These are phyloP conservation scores for Lamellibrachia columna DNA, from an alignment of 2,888 invertebrate genomes.

Conservation along the genomic window DNA sequence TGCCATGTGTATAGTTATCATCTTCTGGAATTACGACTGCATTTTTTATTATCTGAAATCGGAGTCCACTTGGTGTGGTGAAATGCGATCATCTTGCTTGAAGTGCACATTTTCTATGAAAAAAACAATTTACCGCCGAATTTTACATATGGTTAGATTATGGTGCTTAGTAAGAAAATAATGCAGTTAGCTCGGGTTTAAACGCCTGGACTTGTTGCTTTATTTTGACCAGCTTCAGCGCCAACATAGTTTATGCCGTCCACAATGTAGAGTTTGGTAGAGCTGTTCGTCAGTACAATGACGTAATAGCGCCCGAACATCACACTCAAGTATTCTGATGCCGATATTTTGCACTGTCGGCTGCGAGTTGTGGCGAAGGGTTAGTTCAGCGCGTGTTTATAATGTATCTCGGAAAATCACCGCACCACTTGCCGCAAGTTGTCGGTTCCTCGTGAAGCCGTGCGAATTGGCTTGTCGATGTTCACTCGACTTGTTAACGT, in stretches of 20 bases:
- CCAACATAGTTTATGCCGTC: background rate
- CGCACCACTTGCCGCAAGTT: background rate
- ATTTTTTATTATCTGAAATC: background rate
- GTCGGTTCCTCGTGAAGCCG: no score
- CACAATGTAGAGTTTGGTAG: background rate
- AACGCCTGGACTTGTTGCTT: background rate
- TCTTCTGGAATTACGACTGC: background rate
- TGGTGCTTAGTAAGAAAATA: background rate
- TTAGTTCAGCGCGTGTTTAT: background rate
- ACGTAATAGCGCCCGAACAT: background rate
- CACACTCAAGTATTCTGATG: background rate
- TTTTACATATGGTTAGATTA: background rate
- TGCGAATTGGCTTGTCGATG: background rate
- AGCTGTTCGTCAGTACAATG: background rate
- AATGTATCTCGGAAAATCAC: background rate
- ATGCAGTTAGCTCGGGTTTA: background rate
- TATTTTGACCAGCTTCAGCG: background rate
- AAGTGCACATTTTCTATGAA: background rate
- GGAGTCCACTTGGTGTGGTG: background rate
- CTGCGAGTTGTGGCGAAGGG: background rate
- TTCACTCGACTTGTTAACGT: background rate
- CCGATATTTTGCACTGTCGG: constrained; percentile 8
- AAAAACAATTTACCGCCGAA: background rate
- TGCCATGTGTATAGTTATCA: background rate
- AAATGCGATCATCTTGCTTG: background rate